A percentile compares a stretch with the other conserved stretches of the same genome.
Conservation (phyloP, 2,113 vertebrate genomes). For the Ptychochromis oligacanthus region DNA sequence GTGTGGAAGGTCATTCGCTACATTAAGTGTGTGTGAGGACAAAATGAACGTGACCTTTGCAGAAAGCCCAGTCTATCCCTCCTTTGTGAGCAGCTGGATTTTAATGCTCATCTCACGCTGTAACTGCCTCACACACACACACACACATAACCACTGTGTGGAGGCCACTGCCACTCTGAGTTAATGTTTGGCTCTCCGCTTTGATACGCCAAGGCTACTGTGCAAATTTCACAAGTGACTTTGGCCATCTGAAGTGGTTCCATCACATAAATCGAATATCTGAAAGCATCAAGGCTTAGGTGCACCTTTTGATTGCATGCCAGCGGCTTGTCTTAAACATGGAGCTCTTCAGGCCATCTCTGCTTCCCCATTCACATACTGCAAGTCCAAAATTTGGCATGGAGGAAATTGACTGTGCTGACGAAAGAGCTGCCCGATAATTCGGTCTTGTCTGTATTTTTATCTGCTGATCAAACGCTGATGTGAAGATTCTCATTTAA, state of each 20-base stretch:
- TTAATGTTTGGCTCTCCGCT: conserved; percentile 32
- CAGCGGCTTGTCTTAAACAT: conserved; percentile 11
- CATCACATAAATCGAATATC: conserved; percentile 38
- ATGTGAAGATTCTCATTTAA: background rate
- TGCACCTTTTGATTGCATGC: conserved; percentile 13
- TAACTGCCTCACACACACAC: conserved; percentile 14
- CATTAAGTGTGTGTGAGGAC: conserved; percentile 47
- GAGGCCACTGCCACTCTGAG: conserved; percentile 24
- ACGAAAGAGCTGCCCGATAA: no score
- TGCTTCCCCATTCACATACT: background rate
- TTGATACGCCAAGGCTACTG: conserved; percentile 37
- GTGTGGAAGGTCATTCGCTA: conserved; percentile 61
- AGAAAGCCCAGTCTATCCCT: conserved; percentile 46
- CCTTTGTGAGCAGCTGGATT: conserved; percentile 53
- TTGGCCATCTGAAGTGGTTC: conserved; percentile 47
- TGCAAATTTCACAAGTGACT: conserved; percentile 31
- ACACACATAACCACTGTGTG: background rate
- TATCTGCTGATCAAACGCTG: background rate
- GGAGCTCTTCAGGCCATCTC: conserved; percentile 1
- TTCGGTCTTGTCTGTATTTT: background rate
- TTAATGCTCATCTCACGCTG: conserved; percentile 58
- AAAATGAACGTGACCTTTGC: conserved; percentile 75
- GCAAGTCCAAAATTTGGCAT: conserved; percentile 3
- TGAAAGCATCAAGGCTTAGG: conserved; percentile 38
- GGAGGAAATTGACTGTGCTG: background rate